Evolutionary conservation across 30 jellyfish, hydroid and myxozoan genomes (phyloP).

Genomic region (Aurelia sp.): DNA sequence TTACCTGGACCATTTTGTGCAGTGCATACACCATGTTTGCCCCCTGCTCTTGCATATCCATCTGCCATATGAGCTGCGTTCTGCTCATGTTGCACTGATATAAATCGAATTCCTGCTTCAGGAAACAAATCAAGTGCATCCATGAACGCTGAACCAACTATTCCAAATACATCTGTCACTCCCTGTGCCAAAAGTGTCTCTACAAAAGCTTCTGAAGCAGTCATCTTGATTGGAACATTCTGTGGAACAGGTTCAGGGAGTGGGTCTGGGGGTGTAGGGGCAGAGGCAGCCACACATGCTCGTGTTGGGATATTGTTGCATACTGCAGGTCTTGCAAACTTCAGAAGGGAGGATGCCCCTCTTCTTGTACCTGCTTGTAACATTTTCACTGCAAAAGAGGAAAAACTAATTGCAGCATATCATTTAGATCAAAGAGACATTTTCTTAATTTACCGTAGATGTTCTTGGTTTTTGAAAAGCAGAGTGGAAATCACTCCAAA

Average conservation of each 20-base stretch:
- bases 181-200: constrained; percentile 89
- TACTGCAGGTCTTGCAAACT: constrained; percentile 14
- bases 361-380: background rate
- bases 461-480: too few species aligned
- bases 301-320: background rate
- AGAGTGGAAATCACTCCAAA: too few species aligned
- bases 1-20: constrained; percentile 97
- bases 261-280: constrained; percentile 54
- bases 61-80: constrained; percentile 96
- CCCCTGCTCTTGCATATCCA: constrained; percentile 86
- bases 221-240: constrained; percentile 79
- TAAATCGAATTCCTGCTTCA: constrained; percentile 87
- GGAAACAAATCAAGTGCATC: constrained; percentile 91
- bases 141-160: constrained; percentile 94
- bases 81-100: constrained; percentile 92
- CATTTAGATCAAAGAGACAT: too few species aligned
- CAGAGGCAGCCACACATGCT: constrained; percentile 35
- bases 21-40: constrained; percentile 89
- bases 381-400: background rate
- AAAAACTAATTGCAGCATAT: too few species aligned
- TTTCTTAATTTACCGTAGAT: too few species aligned
- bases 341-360: background rate
- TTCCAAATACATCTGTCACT: constrained; percentile 87
- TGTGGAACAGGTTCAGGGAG: constrained; percentile 58
- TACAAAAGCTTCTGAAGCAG: constrained; percentile 87